Evolutionary conservation across 2,888 invertebrate genomes (phyloP).

Genomic region (Scaptomyza cyrtandrae): DNA sequence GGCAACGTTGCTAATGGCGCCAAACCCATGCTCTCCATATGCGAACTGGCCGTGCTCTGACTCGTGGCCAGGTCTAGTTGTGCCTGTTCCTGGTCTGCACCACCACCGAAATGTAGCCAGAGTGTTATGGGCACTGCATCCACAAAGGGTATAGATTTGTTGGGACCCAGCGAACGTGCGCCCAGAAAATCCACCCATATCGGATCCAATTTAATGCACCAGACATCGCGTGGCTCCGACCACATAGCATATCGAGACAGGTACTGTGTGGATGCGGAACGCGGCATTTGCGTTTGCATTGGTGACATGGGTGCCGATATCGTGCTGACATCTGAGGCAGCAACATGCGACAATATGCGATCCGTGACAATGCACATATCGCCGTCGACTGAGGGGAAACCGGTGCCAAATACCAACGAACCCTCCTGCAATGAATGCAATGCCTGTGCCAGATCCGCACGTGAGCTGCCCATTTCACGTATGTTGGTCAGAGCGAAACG

Average conservation of each 20-base stretch:
- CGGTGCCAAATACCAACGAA: slow-evolving; percentile 90
- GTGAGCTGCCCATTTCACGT: slow-evolving; percentile 86
- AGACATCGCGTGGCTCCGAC: slow-evolving; percentile 94
- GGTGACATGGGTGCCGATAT: slow-evolving; percentile 56
- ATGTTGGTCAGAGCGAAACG: slow-evolving; percentile 88
- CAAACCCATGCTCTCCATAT: slow-evolving; percentile 70
- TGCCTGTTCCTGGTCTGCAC: slow-evolving; percentile 77
- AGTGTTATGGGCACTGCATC: slow-evolving; percentile 94
- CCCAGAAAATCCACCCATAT: slow-evolving; percentile 97
- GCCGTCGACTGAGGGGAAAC: slow-evolving; percentile 89
- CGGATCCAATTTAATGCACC: slow-evolving; percentile 95
- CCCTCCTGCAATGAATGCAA: slow-evolving; percentile 91
- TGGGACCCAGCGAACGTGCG: slow-evolving; percentile 90
- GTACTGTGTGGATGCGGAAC: slow-evolving; percentile 81
- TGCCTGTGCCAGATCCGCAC: slow-evolving; percentile 92
- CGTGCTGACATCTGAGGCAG: slow-evolving; percentile 84
- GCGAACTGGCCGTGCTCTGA: slow-evolving; percentile 53
- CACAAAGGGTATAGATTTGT: slow-evolving; percentile 91
- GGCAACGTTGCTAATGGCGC: slow-evolving; percentile 61
- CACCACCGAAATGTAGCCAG: slow-evolving; percentile 88
- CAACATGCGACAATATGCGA: slow-evolving; percentile 91
- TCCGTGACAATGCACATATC: slow-evolving; percentile 93
- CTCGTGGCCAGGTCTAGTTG: slow-evolving; percentile 57
- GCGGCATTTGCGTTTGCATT: slow-evolving; percentile 73
- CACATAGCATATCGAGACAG: slow-evolving; percentile 87